phyloP scores from a whole-genome alignment of 2,797 vertebrate species.

The Lutjanus argentimaculatus region DNA sequence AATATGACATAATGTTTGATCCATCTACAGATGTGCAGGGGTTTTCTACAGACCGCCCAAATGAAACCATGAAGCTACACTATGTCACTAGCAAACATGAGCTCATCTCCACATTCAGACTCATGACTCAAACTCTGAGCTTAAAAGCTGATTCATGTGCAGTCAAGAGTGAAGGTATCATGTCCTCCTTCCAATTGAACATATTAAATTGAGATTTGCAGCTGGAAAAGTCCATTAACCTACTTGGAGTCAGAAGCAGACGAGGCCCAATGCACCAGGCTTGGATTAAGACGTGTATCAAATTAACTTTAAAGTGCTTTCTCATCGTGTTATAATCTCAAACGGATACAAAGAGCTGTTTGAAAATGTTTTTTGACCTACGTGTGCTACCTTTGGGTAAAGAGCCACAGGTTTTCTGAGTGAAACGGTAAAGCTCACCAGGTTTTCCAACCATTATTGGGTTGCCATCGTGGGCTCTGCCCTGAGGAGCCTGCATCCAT shows the following conservation, averaged over 20 bases:
- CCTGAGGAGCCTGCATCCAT: conserved; percentile 39
- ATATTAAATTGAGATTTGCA: conserved; percentile 41
- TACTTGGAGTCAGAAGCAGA: conserved; percentile 29
- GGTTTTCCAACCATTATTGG: background rate
- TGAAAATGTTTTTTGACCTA: background rate
- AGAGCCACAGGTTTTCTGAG: conserved; percentile 3
- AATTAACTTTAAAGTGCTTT: conserved; percentile 27
- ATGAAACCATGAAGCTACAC: conserved; percentile 71
- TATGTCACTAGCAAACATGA: conserved; percentile 75
- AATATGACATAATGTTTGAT: conserved; percentile 79
- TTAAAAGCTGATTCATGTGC: conserved; percentile 52
- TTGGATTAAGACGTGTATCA: background rate
- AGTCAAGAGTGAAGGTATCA: conserved; percentile 36
- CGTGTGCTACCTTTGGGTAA: background rate
- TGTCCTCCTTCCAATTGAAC: conserved; percentile 19
- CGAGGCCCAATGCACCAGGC: conserved; percentile 11
- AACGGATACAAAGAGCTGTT: conserved; percentile 16
- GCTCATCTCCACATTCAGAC: conserved; percentile 71
- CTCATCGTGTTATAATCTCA: background rate
- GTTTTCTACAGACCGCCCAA: conserved; percentile 64
- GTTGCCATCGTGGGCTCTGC: conserved; percentile 14
- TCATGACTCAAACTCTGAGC: conserved; percentile 58
- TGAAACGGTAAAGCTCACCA: background rate
- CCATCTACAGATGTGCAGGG: conserved; percentile 73
- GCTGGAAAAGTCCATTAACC: conserved; percentile 39